Evolutionary conservation across 2,888 invertebrate genomes (phyloP).

Genomic region (Dyspetes luteomarginatus): DNA sequence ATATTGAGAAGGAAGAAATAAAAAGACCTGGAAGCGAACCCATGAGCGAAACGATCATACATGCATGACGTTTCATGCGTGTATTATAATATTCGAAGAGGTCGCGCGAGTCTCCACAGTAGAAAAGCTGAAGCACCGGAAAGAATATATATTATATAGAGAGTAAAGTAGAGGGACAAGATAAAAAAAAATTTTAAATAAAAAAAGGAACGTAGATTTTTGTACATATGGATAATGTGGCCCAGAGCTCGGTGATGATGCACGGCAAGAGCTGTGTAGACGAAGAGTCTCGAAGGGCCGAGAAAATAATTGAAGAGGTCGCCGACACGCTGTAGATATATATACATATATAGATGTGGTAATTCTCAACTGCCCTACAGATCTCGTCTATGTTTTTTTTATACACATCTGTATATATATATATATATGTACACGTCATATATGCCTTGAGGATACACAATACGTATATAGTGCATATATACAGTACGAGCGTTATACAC

Average conservation of each 20-base stretch:
- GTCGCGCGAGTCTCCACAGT: slow-evolving; percentile 5
- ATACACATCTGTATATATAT: neutral
- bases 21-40: slow-evolving; percentile 41
- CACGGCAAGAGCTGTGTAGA: slow-evolving; percentile 43
- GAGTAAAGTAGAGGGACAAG: slow-evolving; percentile 16
- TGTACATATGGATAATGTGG: slow-evolving; percentile 41
- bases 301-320: slow-evolving; percentile 65
- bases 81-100: neutral
- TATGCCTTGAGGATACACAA: slow-evolving; percentile 26
- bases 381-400: neutral
- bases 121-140: slow-evolving; percentile 18
- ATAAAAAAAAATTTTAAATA: slow-evolving; percentile 6
- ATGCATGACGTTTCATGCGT: slow-evolving; percentile 20
- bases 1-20: slow-evolving; percentile 35
- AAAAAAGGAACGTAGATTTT: slow-evolving; percentile 23
- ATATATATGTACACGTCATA: slow-evolving; percentile 19
- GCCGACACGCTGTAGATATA: slow-evolving; percentile 37
- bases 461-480: neutral
- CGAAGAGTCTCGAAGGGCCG: slow-evolving; percentile 59
- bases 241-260: slow-evolving; percentile 28
- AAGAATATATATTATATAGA: slow-evolving; percentile 54
- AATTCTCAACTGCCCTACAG: slow-evolving; percentile 7
- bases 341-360: neutral
- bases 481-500: slow-evolving; percentile 20
- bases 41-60: slow-evolving; percentile 35